Evolutionary conservation across 2,113 vertebrate species (phyloP).

Genomic region (Puntigrus tetrazona): DNA sequence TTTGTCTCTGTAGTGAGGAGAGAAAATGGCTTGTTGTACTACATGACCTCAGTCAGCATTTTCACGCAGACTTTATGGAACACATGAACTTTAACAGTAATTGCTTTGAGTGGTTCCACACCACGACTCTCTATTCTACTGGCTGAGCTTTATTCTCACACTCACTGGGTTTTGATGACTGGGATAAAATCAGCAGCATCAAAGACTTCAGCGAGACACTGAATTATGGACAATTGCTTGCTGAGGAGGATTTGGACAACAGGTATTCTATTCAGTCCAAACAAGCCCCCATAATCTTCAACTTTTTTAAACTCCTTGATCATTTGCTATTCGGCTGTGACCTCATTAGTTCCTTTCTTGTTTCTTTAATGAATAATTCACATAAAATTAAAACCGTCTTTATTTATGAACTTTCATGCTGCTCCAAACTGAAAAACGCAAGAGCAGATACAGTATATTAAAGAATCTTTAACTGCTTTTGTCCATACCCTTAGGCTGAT

Average conservation of each 20-base stretch:
- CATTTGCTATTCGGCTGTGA: not conserved
- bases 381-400: not conserved
- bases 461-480: not conserved
- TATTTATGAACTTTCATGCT: not conserved
- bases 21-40: constrained; percentile 51
- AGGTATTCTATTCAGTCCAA: not conserved
- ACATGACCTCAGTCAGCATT: constrained; percentile 65
- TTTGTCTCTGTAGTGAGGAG: constrained; percentile 40
- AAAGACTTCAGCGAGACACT: no score
- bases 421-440: not conserved
- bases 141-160: not conserved
- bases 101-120: constrained; percentile 62
- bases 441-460: no score
- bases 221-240: no score
- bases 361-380: not conserved
- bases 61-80: constrained; percentile 59
- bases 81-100: constrained; percentile 60
- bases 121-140: not conserved
- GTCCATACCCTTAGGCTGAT: not conserved
- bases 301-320: not conserved
- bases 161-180: not conserved
- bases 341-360: not conserved
- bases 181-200: not conserved
- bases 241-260: no score
- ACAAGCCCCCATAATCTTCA: not conserved